phyloP scores from a whole-genome alignment of 2,797 vertebrate genomes.

The Sandelia bainsii region DNA sequence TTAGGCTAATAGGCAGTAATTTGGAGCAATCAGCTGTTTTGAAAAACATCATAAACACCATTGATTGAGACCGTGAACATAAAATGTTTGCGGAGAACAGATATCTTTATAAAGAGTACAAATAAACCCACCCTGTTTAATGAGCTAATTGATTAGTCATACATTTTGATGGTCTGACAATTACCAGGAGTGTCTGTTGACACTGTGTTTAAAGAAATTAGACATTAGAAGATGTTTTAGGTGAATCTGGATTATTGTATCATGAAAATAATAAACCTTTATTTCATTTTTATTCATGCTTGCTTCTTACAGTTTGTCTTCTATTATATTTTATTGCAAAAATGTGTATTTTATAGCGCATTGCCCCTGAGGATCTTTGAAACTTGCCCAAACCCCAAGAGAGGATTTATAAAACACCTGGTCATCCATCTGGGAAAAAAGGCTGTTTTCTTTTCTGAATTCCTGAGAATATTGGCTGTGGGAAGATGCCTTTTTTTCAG shows the following conservation, averaged over 20 bases:
- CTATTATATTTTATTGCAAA: neutral
- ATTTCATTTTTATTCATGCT: neutral
- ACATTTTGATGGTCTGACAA: constrained; percentile 36
- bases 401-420: constrained; percentile 37
- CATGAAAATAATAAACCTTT: neutral
- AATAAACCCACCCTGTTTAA: constrained; percentile 46
- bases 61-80: constrained; percentile 14
- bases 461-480: constrained; percentile 29
- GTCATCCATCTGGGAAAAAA: constrained; percentile 37
- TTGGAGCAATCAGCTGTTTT: constrained; percentile 41
- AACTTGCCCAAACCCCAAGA: constrained; percentile 24
- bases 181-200: constrained; percentile 17
- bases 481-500: constrained; percentile 27
- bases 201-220: neutral
- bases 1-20: constrained; percentile 58
- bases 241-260: constrained; percentile 1
- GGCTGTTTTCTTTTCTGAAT: constrained; percentile 34
- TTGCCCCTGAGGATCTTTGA: constrained; percentile 32
- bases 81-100: constrained; percentile 33
- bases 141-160: constrained; percentile 60
- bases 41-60: constrained; percentile 22
- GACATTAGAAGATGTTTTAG: neutral
- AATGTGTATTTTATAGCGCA: constrained; percentile 2
- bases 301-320: neutral
- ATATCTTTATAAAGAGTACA: constrained; percentile 39